phyloP scores from a whole-genome alignment of 2,113 vertebrate genomes.

The Diadophis punctatus region DNA sequence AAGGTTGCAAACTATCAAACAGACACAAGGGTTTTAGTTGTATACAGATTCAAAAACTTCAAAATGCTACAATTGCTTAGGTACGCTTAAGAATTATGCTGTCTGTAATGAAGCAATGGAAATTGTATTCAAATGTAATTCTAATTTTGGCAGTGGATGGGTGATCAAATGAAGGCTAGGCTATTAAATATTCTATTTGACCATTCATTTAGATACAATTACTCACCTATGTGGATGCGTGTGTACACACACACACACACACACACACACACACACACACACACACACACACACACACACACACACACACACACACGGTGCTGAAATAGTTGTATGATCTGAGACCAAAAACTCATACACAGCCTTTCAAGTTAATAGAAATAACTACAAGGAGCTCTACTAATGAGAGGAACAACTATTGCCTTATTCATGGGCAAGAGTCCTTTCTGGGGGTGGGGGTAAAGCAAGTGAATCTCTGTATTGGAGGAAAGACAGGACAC shows the following conservation, averaged over 20 bases:
- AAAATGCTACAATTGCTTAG: neutral
- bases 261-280: neutral
- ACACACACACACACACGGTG: neutral
- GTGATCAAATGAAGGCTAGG: neutral
- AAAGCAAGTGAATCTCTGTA: neutral
- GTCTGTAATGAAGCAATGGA: neutral
- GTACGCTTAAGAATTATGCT: neutral
- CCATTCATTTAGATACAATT: neutral
- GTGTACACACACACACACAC: no score
- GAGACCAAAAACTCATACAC: neutral
- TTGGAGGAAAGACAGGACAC: neutral
- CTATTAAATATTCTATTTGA: neutral
- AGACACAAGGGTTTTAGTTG: neutral
- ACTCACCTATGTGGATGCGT: neutral
- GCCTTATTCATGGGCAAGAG: neutral
- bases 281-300: neutral
- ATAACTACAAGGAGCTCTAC: neutral
- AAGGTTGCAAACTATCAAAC: neutral
- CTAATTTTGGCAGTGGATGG: neutral
- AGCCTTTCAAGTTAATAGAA: neutral
- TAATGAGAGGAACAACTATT: neutral
- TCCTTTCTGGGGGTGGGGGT: neutral
- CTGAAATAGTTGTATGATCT: neutral
- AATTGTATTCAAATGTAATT: neutral
- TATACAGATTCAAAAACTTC: neutral